Percentiles rank a stretch among this genome's conserved stretches.
Evolutionary conservation across 2,888 invertebrate genomes (phyloP).

Genomic region (Meiosimyza decipiens): DNA sequence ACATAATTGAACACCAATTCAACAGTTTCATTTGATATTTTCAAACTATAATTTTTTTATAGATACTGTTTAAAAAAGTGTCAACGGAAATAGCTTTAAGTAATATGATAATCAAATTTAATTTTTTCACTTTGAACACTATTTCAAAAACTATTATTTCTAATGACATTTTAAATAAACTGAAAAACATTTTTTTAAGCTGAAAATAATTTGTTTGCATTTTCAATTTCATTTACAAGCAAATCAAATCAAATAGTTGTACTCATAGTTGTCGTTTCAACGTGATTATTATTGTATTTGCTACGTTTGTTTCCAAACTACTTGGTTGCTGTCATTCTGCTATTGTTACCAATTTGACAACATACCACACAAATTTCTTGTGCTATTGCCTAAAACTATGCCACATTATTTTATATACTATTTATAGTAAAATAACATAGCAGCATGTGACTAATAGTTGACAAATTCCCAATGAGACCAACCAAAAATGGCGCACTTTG

Average conservation of each 20-base stretch:
- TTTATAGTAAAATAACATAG: no score
- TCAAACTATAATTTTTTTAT: no score
- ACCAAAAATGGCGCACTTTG: background rate
- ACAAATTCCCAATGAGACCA: background rate
- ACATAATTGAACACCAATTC: no score
- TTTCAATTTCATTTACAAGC: conserved; percentile 3
- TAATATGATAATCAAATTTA: no score
- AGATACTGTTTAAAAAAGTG: no score
- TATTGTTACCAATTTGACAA: conserved; percentile 4
- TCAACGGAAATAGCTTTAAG: no score
- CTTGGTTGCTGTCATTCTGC: background rate
- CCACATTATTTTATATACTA: background rate
- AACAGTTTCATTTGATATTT: no score
- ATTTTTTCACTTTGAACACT: no score
- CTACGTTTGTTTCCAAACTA: background rate
- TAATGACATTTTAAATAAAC: no score
- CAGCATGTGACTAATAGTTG: background rate
- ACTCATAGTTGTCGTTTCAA: no score
- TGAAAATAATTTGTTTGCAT: background rate
- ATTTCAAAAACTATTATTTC: no score
- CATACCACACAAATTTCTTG: background rate
- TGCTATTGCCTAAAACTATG: background rate
- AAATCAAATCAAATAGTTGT: conserved; percentile 13
- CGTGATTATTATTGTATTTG: background rate
- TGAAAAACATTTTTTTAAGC: no score